Evolutionary conservation across 2,113 vertebrate species (phyloP).

Genomic region (Sisor rabdophorus): DNA sequence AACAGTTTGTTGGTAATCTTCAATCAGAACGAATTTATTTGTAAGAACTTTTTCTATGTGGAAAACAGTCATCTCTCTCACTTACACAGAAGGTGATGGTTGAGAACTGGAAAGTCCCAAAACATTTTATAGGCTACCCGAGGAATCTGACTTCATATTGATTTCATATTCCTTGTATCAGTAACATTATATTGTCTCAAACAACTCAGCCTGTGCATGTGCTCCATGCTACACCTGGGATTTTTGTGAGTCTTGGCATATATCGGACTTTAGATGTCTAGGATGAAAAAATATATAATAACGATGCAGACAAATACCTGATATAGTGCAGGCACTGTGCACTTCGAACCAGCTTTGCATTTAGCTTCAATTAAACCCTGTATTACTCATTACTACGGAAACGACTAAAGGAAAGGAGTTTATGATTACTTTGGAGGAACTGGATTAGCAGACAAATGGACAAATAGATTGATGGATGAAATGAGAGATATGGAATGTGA

Average conservation of each 20-base stretch:
- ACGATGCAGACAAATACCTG: background rate
- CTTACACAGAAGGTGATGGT: background rate
- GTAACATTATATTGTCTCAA: background rate
- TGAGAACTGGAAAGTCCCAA: background rate
- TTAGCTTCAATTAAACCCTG: background rate
- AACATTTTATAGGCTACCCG: background rate
- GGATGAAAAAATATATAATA: background rate
- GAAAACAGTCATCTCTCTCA: background rate
- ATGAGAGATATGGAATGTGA: slow-evolving; percentile 44
- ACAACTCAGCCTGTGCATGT: background rate
- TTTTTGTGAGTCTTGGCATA: slow-evolving; percentile 4
- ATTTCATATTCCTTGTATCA: background rate
- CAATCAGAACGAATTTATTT: background rate
- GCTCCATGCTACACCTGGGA: slow-evolving; percentile 8
- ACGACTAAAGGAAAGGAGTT: slow-evolving; percentile 8
- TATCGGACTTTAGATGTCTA: background rate
- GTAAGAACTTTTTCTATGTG: background rate
- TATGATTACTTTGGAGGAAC: slow-evolving; percentile 16
- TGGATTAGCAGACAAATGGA: slow-evolving; percentile 35
- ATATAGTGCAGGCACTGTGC: background rate
- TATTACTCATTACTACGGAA: slow-evolving; percentile 10
- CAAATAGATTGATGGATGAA: slow-evolving; percentile 51
- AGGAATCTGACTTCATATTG: background rate
- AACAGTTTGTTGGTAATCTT: background rate
- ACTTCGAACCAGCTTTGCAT: slow-evolving; percentile 2